phyloP scores from a whole-genome alignment of 2,888 invertebrate genomes.

The Melanophora roralis region DNA sequence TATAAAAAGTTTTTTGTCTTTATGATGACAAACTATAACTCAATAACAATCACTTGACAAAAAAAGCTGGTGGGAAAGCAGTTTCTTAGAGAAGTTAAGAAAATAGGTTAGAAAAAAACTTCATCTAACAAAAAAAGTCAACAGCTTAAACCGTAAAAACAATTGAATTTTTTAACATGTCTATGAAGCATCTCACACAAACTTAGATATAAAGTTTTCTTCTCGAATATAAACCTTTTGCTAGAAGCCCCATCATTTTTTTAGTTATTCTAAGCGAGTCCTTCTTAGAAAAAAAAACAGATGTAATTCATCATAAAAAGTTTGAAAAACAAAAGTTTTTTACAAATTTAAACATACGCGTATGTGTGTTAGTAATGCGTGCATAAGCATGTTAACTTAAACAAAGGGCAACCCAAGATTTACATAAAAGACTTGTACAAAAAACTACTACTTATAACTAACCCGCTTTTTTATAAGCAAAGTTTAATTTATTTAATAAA shows the following conservation, averaged over 20 bases:
- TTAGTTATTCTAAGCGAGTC: too few relatives aligned
- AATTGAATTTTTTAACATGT: not conserved
- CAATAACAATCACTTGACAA: constrained; percentile 15
- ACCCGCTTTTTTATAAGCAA: too few relatives aligned
- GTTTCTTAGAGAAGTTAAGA: constrained; percentile 1
- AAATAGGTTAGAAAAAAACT: constrained; percentile 6
- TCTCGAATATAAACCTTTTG: too few relatives aligned
- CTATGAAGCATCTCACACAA: not conserved
- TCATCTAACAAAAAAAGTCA: not conserved
- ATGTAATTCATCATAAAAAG: constrained; percentile 48
- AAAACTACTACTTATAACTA: not conserved
- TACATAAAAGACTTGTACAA: not conserved
- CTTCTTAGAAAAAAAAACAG: constrained; percentile 11
- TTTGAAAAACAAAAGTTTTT: constrained; percentile 49
- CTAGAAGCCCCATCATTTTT: too few relatives aligned
- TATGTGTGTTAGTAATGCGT: constrained; percentile 24
- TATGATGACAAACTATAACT: constrained; percentile 27
- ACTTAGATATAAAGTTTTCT: constrained; percentile 6
- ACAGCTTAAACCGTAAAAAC: not conserved
- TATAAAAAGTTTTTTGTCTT: constrained; percentile 21
- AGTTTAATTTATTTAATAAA: too few relatives aligned
- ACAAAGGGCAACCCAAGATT: too few relatives aligned
- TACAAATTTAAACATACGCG: constrained; percentile 41
- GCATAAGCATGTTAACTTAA: too few relatives aligned
- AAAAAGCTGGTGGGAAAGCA: not conserved